phyloP scores from a whole-genome alignment of 2,113 vertebrate species.

The Alectura lathami region DNA sequence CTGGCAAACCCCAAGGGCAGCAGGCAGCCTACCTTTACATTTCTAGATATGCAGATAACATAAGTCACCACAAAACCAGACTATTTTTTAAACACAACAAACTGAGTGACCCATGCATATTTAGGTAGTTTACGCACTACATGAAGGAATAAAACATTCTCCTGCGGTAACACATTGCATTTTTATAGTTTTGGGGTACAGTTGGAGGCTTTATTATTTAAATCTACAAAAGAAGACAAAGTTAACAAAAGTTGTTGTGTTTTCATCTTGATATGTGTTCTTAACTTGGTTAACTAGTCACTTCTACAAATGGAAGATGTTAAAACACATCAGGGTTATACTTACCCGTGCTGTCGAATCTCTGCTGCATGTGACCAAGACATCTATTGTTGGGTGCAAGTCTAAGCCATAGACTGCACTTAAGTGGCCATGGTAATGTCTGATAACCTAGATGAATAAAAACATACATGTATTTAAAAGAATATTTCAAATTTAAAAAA shows the following conservation, averaged over 20 bases:
- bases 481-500: neutral
- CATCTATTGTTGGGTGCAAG: slow-evolving; percentile 95
- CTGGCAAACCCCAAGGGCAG: neutral
- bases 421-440: slow-evolving; percentile 96
- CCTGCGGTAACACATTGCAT: neutral
- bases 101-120: neutral
- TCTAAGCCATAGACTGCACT: slow-evolving; percentile 96
- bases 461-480: neutral
- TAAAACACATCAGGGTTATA: neutral
- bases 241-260: neutral
- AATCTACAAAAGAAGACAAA: neutral
- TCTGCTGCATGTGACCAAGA: slow-evolving; percentile 94
- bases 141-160: neutral
- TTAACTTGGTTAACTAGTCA: neutral
- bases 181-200: neutral
- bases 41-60: neutral
- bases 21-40: neutral
- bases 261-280: neutral
- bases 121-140: neutral
- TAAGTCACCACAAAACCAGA: neutral
- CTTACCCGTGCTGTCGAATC: slow-evolving; percentile 93
- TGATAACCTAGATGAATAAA: slow-evolving; percentile 85
- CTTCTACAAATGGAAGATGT: neutral
- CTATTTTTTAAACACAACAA: neutral
- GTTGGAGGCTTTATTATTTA: neutral